phyloP scores from a whole-genome alignment of 2,888 invertebrate species.

The Parthenolecanium corni region DNA sequence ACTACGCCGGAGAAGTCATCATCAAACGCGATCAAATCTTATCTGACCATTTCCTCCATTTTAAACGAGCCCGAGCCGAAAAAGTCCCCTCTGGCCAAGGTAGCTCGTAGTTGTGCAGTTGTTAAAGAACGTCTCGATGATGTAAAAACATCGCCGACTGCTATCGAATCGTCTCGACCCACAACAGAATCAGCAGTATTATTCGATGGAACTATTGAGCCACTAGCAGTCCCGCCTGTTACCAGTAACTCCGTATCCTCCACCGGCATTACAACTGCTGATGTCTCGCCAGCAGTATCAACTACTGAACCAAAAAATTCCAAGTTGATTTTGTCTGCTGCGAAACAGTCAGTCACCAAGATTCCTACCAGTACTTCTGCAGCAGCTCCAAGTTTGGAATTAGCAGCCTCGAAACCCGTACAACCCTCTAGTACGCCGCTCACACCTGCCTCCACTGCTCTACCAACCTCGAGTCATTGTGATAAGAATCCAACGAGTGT shows the following conservation, averaged over 20 bases:
- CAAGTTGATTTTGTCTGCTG: no score
- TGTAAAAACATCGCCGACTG: not conserved
- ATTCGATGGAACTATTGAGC: not conserved
- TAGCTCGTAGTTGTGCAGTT: no score
- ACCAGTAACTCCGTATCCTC: no score
- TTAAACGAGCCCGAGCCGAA: slow-evolving; percentile 7
- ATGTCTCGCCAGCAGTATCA: no score
- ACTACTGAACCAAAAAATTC: no score
- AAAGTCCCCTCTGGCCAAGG: not conserved
- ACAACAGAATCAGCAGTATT: not conserved
- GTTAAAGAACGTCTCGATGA: not conserved
- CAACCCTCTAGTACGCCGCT: not conserved
- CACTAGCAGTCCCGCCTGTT: no score
- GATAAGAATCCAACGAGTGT: no score
- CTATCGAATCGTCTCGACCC: not conserved
- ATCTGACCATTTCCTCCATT: slow-evolving; percentile 17
- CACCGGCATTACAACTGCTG: no score
- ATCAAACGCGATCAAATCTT: slow-evolving; percentile 3
- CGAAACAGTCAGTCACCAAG: no score
- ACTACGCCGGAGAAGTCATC: not conserved
- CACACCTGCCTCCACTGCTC: not conserved
- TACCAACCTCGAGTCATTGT: no score
- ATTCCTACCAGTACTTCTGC: no score
- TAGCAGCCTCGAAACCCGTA: not conserved
- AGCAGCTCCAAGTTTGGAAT: no score